These are phyloP conservation scores for Poeciliopsis occidentalis DNA, from an alignment of 2,113 vertebrate genomes.

Conservation along the genomic window DNA sequence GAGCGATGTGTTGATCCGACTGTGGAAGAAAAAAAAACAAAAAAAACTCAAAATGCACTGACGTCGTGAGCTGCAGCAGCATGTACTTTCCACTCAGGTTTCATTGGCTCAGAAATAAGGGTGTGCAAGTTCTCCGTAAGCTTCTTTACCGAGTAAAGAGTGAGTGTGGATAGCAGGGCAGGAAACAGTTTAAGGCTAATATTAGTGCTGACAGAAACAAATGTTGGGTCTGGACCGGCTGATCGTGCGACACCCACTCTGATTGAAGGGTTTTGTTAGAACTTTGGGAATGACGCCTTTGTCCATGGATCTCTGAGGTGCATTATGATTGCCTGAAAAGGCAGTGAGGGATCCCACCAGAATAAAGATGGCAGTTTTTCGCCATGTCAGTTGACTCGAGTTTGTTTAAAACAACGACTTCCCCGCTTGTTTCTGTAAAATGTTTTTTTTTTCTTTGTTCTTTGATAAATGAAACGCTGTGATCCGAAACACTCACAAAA, in stretches of 20 bases:
- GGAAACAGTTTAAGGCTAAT: slow-evolving; percentile 83
- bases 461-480: slow-evolving; percentile 57
- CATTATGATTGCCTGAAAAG: slow-evolving; percentile 72
- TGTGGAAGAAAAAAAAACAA: slow-evolving; percentile 6
- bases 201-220: slow-evolving; percentile 79
- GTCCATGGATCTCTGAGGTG: slow-evolving; percentile 74
- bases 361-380: slow-evolving; percentile 76
- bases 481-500: slow-evolving; percentile 56
- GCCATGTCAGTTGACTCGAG: slow-evolving; percentile 71
- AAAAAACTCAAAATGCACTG: slow-evolving; percentile 48
- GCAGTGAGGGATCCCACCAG: slow-evolving; percentile 67
- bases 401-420: slow-evolving; percentile 62
- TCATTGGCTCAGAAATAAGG: slow-evolving; percentile 83
- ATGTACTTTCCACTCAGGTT: slow-evolving; percentile 70
- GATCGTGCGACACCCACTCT: slow-evolving; percentile 72
- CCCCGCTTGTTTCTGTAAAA: slow-evolving; percentile 54
- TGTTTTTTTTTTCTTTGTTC: slow-evolving; percentile 11
- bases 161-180: slow-evolving; percentile 71
- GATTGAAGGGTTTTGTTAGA: slow-evolving; percentile 64
- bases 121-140: slow-evolving; percentile 77
- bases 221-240: slow-evolving; percentile 63
- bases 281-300: slow-evolving; percentile 79
- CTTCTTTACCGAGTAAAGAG: slow-evolving; percentile 74
- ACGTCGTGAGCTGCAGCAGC: slow-evolving; percentile 68
- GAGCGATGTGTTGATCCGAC: slow-evolving; percentile 59